A percentile compares a stretch with the other conserved stretches of the same genome.
Evolutionary conservation across 2,113 vertebrate genomes (phyloP).

Genomic region (Caranx melampygus): DNA sequence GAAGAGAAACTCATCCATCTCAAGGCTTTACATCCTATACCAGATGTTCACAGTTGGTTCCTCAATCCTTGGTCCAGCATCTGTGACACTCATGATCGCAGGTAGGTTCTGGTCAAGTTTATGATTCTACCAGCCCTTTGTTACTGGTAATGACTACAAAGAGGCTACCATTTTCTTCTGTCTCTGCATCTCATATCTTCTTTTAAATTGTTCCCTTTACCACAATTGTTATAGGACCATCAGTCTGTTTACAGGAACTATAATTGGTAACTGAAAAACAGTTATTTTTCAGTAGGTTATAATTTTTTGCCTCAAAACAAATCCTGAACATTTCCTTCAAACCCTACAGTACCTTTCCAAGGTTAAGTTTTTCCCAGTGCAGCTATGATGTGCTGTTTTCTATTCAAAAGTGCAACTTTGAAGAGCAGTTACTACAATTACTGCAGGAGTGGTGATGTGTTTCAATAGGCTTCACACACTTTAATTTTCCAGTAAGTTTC

Average conservation of each 20-base stretch:
- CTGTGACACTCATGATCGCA: slow-evolving; percentile 87
- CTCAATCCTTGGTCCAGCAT: slow-evolving; percentile 87
- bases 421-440: background rate
- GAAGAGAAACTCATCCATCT: slow-evolving; percentile 85
- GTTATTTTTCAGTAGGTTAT: background rate
- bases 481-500: background rate
- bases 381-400: no score
- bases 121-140: background rate
- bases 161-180: background rate
- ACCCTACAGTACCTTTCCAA: no score
- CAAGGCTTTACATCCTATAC: slow-evolving; percentile 84
- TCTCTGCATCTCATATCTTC: background rate
- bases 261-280: background rate
- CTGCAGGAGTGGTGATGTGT: background rate
- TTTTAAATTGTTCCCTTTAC: background rate
- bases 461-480: background rate
- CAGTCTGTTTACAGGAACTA: background rate
- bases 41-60: slow-evolving; percentile 86
- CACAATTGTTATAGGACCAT: background rate
- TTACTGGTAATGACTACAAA: background rate
- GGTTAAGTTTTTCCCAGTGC: background rate
- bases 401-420: background rate
- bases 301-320: background rate
- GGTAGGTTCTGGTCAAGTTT: slow-evolving; percentile 65
- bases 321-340: background rate